These are phyloP conservation scores for Lampris incognitus DNA, from an alignment of 2,113 vertebrate genomes.

Conservation along the genomic window DNA sequence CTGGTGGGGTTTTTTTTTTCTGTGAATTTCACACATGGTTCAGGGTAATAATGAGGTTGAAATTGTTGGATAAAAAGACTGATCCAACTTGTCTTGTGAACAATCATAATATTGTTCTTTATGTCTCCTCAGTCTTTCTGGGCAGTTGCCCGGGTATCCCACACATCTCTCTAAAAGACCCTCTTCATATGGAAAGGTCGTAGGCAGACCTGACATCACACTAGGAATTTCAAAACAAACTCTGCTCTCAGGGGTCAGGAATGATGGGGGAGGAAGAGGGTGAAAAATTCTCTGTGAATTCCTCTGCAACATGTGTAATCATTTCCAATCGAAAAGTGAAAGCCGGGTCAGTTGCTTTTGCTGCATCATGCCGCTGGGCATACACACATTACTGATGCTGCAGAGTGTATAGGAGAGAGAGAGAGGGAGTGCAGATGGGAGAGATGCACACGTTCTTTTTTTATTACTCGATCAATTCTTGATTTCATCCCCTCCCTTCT, in stretches of 20 bases:
- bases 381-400: slow-evolving; percentile 67
- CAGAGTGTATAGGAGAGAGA: slow-evolving; percentile 36
- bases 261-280: slow-evolving; percentile 66
- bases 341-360: slow-evolving; percentile 54
- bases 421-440: slow-evolving; percentile 45
- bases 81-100: slow-evolving; percentile 36
- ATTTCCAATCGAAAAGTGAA: slow-evolving; percentile 55
- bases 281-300: slow-evolving; percentile 66
- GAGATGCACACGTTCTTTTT: slow-evolving; percentile 31
- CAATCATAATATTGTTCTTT: slow-evolving; percentile 73
- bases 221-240: slow-evolving; percentile 75
- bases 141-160: slow-evolving; percentile 57
- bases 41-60: slow-evolving; percentile 61
- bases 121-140: slow-evolving; percentile 40
- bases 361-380: slow-evolving; percentile 66
- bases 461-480: slow-evolving; percentile 37
- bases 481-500: slow-evolving; percentile 34
- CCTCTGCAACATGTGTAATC: slow-evolving; percentile 50
- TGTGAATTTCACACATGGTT: slow-evolving; percentile 60
- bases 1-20: slow-evolving; percentile 37
- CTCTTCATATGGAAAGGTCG: slow-evolving; percentile 73
- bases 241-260: slow-evolving; percentile 64
- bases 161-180: slow-evolving; percentile 65
- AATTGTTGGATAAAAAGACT: slow-evolving; percentile 44
- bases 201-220: slow-evolving; percentile 70